A percentile compares a stretch with the other conserved stretches of the same genome.
Evolutionary conservation across 2,888 invertebrate species (phyloP).

Genomic region (Endomychus coccineus): DNA sequence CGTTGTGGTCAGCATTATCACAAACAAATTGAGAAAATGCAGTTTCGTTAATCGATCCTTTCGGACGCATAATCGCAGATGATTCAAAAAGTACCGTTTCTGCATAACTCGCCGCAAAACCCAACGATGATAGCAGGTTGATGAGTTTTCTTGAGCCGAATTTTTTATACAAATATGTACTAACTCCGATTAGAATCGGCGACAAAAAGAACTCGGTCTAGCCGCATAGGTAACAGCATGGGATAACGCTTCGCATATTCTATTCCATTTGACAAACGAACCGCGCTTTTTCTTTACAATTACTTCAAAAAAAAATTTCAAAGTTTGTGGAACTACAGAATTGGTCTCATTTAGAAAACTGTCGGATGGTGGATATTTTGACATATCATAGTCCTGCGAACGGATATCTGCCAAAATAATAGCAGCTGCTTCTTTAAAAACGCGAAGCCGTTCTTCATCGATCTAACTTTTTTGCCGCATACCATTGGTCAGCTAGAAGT

Average conservation of each 20-base stretch:
- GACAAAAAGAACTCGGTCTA: conserved; percentile 16
- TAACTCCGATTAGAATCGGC: conserved; percentile 9
- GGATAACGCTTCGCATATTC: conserved; percentile 17
- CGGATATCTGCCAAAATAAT: conserved; percentile 23
- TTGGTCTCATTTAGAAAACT: conserved; percentile 16
- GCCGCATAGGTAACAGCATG: conserved; percentile 22
- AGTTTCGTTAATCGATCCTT: conserved; percentile 4
- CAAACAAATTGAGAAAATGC: conserved; percentile 12
- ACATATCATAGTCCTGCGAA: conserved; percentile 16
- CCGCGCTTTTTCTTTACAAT: conserved; percentile 15
- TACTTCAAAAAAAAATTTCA: conserved; percentile 11
- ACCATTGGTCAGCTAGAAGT: conserved; percentile 19
- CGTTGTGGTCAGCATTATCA: conserved; percentile 4
- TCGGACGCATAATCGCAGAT: conserved; percentile 9
- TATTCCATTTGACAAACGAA: conserved; percentile 14
- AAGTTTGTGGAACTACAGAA: conserved; percentile 18
- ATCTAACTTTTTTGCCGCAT: conserved; percentile 14
- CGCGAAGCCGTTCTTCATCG: conserved; percentile 18
- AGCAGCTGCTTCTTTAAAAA: conserved; percentile 19
- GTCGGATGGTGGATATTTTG: conserved; percentile 19
- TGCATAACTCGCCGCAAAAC: neutral
- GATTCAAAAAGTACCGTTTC: conserved; percentile 9
- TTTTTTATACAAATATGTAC: conserved; percentile 3
- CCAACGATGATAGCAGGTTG: neutral
- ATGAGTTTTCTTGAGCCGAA: conserved; percentile 2